Conservation (phyloP, 2,888 invertebrate species). For the Lithophane socia region DNA sequence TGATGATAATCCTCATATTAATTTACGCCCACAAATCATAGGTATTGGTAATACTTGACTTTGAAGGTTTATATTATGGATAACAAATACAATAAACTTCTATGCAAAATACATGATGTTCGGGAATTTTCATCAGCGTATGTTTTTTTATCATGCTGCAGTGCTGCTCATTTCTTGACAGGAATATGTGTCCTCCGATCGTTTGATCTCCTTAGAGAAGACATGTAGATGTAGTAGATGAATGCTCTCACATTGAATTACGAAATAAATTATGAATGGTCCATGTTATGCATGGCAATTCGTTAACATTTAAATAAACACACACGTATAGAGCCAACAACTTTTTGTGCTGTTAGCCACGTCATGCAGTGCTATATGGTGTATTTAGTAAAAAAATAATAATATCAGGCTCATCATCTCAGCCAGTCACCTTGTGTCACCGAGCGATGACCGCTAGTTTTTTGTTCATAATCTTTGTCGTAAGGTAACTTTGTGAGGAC, state of each 20-base stretch:
- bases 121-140: neutral
- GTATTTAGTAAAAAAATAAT: slow-evolving; percentile 25
- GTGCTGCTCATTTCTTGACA: neutral
- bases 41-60: neutral
- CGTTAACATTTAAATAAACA: slow-evolving; percentile 2
- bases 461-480: slow-evolving; percentile 24
- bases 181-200: neutral
- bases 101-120: neutral
- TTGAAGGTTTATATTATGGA: neutral
- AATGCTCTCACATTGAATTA: neutral
- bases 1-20: neutral
- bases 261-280: neutral
- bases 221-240: neutral
- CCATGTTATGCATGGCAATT: neutral
- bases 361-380: slow-evolving; percentile 8
- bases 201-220: neutral
- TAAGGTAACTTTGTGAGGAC: neutral
- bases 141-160: neutral
- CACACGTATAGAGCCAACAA: neutral
- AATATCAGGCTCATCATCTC: slow-evolving; percentile 50
- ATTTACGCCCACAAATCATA: neutral
- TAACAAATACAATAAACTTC: neutral
- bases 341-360: slow-evolving; percentile 2
- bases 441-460: slow-evolving; percentile 54
- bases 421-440: slow-evolving; percentile 62